Evolutionary conservation across 2,113 vertebrate species (phyloP).

Genomic region (Osmerus eperlanus): DNA sequence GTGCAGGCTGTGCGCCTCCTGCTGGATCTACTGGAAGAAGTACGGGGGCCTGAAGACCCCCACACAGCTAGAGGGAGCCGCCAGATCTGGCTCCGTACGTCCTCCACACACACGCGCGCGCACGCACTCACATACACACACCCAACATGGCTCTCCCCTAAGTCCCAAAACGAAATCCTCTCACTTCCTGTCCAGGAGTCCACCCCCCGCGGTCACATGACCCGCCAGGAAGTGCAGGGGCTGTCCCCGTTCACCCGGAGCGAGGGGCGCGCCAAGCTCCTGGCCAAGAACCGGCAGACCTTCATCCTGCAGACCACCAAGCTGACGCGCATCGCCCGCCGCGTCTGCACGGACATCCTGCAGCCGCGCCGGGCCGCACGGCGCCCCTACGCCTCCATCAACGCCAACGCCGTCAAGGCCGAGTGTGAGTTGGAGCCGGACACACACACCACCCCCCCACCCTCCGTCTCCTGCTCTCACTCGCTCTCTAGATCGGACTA

Average conservation of each 20-base stretch:
- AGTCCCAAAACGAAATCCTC: not conserved
- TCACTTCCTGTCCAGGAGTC: constrained; percentile 67
- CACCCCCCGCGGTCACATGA: constrained; percentile 80
- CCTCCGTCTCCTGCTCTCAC: too few relatives aligned
- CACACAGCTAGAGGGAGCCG: constrained; percentile 87
- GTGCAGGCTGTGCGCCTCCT: constrained; percentile 90
- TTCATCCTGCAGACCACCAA: constrained; percentile 94
- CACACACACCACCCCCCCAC: too few relatives aligned
- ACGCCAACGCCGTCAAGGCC: constrained; percentile 90
- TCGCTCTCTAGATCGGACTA: too few relatives aligned
- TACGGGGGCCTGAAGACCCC: constrained; percentile 92
- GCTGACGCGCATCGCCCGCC: constrained; percentile 86
- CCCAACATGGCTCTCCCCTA: not conserved
- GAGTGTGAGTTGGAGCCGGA: constrained; percentile 76
- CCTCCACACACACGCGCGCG: not conserved
- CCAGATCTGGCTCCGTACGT: constrained; percentile 80
- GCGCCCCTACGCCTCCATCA: constrained; percentile 90
- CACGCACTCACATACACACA: not conserved
- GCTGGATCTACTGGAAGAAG: constrained; percentile 98
- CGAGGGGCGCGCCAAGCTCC: constrained; percentile 86
- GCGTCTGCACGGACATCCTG: constrained; percentile 88
- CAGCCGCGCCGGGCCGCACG: constrained; percentile 86
- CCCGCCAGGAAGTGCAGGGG: constrained; percentile 87
- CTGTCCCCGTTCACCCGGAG: constrained; percentile 87
- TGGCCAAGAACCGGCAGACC: constrained; percentile 92